Evolutionary conservation across 2,888 invertebrate species (phyloP), one percentile per base, ranked within the genome.

Genomic region (Coremacera marginata): DNA sequence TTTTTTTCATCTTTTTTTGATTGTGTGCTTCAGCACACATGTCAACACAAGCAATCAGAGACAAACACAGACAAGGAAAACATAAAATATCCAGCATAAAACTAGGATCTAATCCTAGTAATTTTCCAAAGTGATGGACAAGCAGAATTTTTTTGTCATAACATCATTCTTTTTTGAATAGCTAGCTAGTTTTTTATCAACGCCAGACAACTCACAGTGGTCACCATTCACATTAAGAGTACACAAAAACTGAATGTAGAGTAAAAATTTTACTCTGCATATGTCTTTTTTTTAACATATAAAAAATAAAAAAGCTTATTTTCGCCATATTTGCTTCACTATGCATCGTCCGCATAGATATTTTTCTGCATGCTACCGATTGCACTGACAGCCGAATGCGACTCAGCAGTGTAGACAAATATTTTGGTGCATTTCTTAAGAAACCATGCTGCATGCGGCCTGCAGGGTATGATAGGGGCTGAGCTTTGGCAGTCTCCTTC

Each of bases 101-200:
- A 57, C 75, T 70, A 51, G 44, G 44, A 44, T 44, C 70, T 60
- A 76, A 70, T 76, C 75, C 70, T 76, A 70, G 76, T 71, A 71
- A 62, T 76, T 71, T 76, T 76, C 70, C 65, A 65, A 70, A 76
- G 76, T 76, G 76, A 76, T 76, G 76, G 76, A 76, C 70, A 76
- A 52, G 49, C 19, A n/a, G 34, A 9, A 51, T 37, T 27, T 65
- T 73, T 60, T 62, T 27, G n/a, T 62, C 37, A 49, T 62, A 73
- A 31, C 31, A 72, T 34, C 60, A 60, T 72, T 11, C 5, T 51
- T 14, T 31, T 27, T 55, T n/a, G 16, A 11, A 44, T 25, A 34
- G 14, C n/a, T n/a, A 5, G 8, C 62, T n/a, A 44, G 7, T n/a
- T 22, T 37, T 37, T 37, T 3, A n/a, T 1, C 44, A 44, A 44